Evolutionary conservation across 2,797 vertebrate species (phyloP), one percentile per base, ranked within the genome.

Genomic region (Catharus ustulatus): DNA sequence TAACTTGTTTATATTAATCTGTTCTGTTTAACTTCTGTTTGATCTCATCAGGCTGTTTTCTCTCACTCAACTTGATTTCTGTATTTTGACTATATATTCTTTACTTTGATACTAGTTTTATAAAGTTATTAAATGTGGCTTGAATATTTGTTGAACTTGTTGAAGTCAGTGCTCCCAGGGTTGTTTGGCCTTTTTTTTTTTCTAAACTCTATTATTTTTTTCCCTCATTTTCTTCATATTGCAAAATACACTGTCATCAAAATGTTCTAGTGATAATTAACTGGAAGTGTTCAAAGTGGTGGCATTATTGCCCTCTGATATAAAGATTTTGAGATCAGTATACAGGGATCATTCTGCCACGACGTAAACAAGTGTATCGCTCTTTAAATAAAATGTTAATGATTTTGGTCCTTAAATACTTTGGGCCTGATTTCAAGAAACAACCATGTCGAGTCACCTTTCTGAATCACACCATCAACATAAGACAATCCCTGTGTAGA

Each of bases 91-190:
- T 94, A 93, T 96, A 96, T 74, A 95, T 96, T 95, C 93, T 97
- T 97, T 96, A 96, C 97, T 97, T 97, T 97, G 95, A 96, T 98
- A 96, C 86, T 74, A 84, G 77, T 97, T 97, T 97, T 95, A 89
- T 97, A 93, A 95, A 96, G 81, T 96, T 97, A 97, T 97, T 97
- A 97, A 97, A 96, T 96, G 90, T 96, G 95, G 94, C 95, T 96
- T 97, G 92, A 97, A 93, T 95, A 94, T 95, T 81, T 94, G 89
- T 95, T 90, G 88, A 86, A 90, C 58, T 88, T 77, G 69, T 94
- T 95, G 93, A 96, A 95, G 79, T 94, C 96, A 73, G 91, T 88
- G 87, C 69, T 92, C 81, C 93, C 73, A 83, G 74, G 71, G 48
- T 82, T 86, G 49, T 87, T 90, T 52, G 73, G 58, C 51, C 34